These are phyloP conservation scores for Apamea crenata DNA, from an alignment of 2,888 invertebrate species.

Conservation along the genomic window DNA sequence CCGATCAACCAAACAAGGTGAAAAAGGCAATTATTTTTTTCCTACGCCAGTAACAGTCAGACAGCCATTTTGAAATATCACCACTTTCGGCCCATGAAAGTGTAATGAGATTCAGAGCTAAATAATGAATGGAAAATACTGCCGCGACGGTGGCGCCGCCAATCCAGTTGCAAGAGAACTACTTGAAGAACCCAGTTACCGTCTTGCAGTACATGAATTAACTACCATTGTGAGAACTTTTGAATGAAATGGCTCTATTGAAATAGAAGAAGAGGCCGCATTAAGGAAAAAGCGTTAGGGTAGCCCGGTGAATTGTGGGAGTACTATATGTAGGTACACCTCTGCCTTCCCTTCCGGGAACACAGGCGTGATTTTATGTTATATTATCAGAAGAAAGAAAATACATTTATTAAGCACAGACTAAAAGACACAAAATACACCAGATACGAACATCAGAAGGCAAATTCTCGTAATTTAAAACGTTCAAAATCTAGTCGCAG, in stretches of 20 bases:
- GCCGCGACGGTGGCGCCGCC: conserved; percentile 23
- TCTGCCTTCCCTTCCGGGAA: no score
- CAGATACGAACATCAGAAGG: no score
- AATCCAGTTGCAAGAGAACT: conserved; percentile 27
- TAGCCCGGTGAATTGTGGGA: no score
- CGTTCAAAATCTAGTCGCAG: no score
- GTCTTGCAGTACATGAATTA: conserved; percentile 30
- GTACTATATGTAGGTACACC: no score
- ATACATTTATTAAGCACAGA: no score
- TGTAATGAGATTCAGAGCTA: conserved; percentile 37
- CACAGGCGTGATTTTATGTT: no score
- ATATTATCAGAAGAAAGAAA: no score
- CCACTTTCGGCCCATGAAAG: conserved; percentile 24
- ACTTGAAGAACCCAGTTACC: conserved; percentile 19
- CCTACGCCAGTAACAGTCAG: not conserved
- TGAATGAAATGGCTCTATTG: not conserved
- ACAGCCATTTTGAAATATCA: conserved; percentile 30
- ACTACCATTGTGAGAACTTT: conserved; percentile 26
- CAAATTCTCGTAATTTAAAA: no score
- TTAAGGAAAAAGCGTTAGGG: not conserved
- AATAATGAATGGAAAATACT: conserved; percentile 30
- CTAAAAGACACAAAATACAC: no score
- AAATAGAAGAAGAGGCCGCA: not conserved
- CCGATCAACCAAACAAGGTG: not conserved
- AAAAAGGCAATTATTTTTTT: not conserved